Conservation (phyloP, 2,888 invertebrate genomes). For the Apamea crenata region DNA sequence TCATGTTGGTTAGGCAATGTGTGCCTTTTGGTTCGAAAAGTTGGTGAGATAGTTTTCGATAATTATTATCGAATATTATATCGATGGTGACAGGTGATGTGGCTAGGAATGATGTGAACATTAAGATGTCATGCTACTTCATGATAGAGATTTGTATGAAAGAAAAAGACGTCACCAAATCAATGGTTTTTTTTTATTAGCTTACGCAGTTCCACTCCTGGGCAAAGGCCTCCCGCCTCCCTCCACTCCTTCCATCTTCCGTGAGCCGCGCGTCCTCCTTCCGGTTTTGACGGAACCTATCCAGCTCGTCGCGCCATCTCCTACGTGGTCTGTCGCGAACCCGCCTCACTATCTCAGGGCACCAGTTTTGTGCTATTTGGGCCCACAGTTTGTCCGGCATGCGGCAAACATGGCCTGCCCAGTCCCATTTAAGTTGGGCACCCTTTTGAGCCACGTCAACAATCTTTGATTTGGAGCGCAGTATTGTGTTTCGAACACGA, state of each 20-base stretch:
- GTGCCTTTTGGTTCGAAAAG: neutral
- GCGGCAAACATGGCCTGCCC: too few species aligned
- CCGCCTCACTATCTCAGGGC: neutral
- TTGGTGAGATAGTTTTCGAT: neutral
- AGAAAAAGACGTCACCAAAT: neutral
- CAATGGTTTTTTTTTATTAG: too few species aligned
- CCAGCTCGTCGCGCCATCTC: neutral
- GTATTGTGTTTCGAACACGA: neutral
- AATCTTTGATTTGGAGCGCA: neutral
- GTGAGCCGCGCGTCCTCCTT: neutral
- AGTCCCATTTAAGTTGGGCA: neutral
- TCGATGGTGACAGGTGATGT: neutral
- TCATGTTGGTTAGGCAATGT: constrained; percentile 17
- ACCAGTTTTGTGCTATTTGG: neutral
- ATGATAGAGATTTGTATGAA: neutral
- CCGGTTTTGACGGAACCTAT: neutral
- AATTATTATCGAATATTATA: neutral
- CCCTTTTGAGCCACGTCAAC: neutral
- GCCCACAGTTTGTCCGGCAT: neutral
- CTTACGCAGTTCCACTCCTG: too few species aligned
- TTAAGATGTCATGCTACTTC: neutral
- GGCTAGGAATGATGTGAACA: neutral
- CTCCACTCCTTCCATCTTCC: neutral
- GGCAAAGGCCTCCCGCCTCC: neutral
- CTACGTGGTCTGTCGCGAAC: neutral